Percentiles rank a stretch among this genome's conserved stretches.
Conservation (phyloP, 2,797 vertebrate species). For the Psittacula echo region DNA sequence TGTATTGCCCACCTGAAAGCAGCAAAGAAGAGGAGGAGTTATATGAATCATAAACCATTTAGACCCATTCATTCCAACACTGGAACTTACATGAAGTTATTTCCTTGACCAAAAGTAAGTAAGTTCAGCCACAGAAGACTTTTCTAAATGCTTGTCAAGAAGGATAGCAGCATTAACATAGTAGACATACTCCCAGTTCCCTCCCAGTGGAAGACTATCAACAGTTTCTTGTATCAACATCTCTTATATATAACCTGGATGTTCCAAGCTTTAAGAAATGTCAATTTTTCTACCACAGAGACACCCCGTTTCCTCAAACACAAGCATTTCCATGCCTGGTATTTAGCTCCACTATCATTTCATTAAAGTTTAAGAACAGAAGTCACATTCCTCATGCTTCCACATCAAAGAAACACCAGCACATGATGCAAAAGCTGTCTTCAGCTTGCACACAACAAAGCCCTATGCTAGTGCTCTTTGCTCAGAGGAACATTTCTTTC, state of each 20-base stretch:
- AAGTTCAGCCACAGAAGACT: background rate
- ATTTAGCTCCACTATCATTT: background rate
- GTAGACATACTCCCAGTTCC: background rate
- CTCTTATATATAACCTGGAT: background rate
- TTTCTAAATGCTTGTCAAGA: background rate
- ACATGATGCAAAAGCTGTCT: background rate
- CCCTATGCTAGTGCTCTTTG: background rate
- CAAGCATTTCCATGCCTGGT: background rate
- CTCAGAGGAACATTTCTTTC: background rate
- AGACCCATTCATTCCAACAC: background rate
- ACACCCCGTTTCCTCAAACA: background rate
- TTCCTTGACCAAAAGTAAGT: background rate
- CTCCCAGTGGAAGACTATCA: background rate
- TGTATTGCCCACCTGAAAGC: conserved; percentile 76
- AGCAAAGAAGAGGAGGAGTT: background rate
- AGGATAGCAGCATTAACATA: background rate
- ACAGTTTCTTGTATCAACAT: background rate
- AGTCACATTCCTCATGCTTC: background rate
- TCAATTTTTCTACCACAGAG: background rate
- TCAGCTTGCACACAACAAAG: background rate
- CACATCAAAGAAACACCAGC: background rate
- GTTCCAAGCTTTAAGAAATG: background rate
- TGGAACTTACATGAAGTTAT: background rate
- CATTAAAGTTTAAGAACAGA: background rate
- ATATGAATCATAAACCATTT: background rate